Conservation (phyloP, 1,140 invertebrate genomes). For the Forficula auricularia region DNA sequence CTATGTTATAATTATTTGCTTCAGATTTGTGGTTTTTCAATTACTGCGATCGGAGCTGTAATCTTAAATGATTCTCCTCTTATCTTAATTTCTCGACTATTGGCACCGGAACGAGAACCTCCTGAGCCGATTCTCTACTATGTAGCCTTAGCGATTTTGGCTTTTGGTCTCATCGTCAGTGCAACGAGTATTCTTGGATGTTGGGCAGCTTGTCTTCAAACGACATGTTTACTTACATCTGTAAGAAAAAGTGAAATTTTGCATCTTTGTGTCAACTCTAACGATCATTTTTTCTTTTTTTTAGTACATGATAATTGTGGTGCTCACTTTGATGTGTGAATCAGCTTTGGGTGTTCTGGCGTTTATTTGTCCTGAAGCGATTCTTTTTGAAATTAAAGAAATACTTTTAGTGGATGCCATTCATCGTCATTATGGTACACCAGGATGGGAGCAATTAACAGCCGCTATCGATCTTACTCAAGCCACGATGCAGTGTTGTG, state of each 20-base stretch:
- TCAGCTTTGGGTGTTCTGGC: conserved; percentile 51
- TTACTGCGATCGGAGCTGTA: conserved; percentile 49
- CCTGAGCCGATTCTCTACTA: conserved; percentile 55
- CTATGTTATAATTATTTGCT: too few species aligned
- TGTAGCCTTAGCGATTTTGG: conserved; percentile 41
- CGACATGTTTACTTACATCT: conserved; percentile 45
- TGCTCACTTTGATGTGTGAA: conserved; percentile 48
- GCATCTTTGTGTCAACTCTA: too few species aligned
- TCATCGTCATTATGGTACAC: conserved; percentile 56
- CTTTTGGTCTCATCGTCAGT: conserved; percentile 43
- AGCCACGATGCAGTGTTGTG: conserved; percentile 28
- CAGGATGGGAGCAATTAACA: conserved; percentile 52
- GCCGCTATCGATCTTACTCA: conserved; percentile 61
- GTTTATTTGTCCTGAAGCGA: conserved; percentile 58
- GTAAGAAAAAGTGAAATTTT: conserved; percentile 30
- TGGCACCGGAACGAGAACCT: conserved; percentile 32
- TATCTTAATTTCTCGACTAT: conserved; percentile 45
- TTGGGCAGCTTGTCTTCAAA: conserved; percentile 56
- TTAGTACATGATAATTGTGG: conserved; percentile 54
- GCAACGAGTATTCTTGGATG: conserved; percentile 50
- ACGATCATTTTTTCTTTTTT: conserved; percentile 19
- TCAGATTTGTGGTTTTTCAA: conserved; percentile 46
- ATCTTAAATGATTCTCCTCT: conserved; percentile 46
- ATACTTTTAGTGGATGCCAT: conserved; percentile 46
- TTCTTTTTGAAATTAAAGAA: conserved; percentile 48